Conservation (phyloP, 2,797 vertebrate genomes). For the Psittacula derbiana region DNA sequence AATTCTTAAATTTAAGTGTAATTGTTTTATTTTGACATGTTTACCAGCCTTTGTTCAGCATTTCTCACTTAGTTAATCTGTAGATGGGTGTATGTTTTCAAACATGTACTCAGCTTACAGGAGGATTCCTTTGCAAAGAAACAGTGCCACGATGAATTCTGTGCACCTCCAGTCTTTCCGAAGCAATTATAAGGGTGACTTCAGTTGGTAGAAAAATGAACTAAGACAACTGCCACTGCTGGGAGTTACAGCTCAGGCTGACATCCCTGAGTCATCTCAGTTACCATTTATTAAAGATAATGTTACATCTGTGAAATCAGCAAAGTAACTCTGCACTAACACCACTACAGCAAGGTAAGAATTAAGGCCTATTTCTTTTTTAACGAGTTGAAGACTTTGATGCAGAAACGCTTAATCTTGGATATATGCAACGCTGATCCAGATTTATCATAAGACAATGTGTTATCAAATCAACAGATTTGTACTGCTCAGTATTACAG, state of each 20-base stretch:
- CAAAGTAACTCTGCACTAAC: neutral
- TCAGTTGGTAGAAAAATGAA: neutral
- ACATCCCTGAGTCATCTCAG: neutral
- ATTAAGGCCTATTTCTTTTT: slow-evolving; percentile 8
- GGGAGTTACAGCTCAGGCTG: neutral
- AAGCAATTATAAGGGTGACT: neutral
- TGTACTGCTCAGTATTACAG: neutral
- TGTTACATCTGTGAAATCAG: neutral
- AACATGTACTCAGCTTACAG: neutral
- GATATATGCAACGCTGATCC: neutral
- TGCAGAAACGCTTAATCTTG: slow-evolving; percentile 17
- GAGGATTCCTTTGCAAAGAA: neutral
- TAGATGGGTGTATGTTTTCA: neutral
- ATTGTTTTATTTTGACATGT: neutral
- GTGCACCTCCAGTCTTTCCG: neutral
- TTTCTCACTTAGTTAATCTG: neutral
- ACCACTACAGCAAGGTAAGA: neutral
- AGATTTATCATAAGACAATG: slow-evolving; percentile 22
- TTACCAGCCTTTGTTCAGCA: neutral
- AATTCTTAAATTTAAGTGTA: slow-evolving; percentile 42
- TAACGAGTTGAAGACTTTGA: slow-evolving; percentile 41
- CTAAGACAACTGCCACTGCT: neutral
- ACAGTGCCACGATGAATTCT: neutral
- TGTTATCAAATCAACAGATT: slow-evolving; percentile 35
- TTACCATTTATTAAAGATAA: neutral